phyloP scores from a whole-genome alignment of 2,888 invertebrate species.

The Rhorus exstirpatorius region DNA sequence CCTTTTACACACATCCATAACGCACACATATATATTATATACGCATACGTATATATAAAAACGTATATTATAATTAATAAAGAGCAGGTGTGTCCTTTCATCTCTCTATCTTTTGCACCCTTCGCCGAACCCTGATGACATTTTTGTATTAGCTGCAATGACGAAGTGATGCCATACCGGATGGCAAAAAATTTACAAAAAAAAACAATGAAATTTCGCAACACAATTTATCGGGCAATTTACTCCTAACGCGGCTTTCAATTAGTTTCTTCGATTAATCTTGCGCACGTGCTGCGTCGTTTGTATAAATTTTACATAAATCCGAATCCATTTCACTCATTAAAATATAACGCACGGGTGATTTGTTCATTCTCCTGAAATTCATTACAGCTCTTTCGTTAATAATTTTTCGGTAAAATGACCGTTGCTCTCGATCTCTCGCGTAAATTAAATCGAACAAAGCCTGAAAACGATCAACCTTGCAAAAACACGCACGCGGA shows the following conservation, averaged over 20 bases:
- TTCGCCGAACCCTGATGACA: constrained; percentile 29
- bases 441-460: no score
- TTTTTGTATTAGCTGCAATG: constrained; percentile 29
- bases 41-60: background rate
- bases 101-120: background rate
- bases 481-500: no score
- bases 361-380: no score
- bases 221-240: background rate
- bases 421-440: no score
- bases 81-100: background rate
- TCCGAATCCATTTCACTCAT: no score
- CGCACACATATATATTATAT: no score
- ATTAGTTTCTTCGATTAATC: constrained; percentile 29
- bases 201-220: constrained; percentile 18
- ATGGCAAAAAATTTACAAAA: background rate
- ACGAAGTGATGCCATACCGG: constrained; percentile 4
- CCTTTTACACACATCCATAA: no score
- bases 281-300: background rate
- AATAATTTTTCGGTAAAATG: no score
- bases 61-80: background rate
- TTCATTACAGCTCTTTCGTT: no score
- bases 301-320: background rate
- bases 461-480: no score
- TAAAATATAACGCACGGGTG: no score
- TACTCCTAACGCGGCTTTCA: constrained; percentile 18